Base-by-base conservation (phyloP, 53 echinoderm and acorn worm species). In the Holothuria leucospilota region DNA sequence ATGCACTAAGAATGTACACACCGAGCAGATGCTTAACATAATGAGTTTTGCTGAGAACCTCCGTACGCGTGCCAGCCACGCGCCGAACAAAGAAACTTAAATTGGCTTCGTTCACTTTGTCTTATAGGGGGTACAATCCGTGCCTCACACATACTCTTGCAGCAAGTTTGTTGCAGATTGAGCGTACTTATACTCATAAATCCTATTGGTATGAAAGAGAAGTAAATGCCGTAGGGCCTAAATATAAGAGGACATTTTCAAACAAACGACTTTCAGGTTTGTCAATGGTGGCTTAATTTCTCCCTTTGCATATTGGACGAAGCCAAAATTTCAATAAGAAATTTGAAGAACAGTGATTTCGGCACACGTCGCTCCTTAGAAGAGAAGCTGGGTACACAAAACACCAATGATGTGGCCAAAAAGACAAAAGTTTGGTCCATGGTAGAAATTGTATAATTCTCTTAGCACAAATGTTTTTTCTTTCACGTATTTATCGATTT, bases 1-100 rank as follows among this genome's bases (percentile, higher is more conserved):
- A 80, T 80, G 80, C 80, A 80, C 80, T 61, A 80, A 80, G 80
- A 80, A 80, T 80, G 80, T 80, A 80, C 80, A 80, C 80, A 60
- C 60, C 62, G 80, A 51, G 80, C 80, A 80, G 80, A 80, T 80
- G 84, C 68, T 83, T 83, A 67, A 51, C 84, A 83, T 83, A 83
- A 83, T 83, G 65, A 83, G 84, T 80, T 80, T 80, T 29, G 84
- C 84, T 67, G 84, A 67, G 52, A 83, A 20, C 65, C 67, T 83
- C 29, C 49, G 65, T 41, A 40, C 84, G 84, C 84, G 84, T 83
- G 84, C 63, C 84, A 25, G 84, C 51, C 84, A 83, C 84, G 84
- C 84, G 84, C 42, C 65, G 84, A 53, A 83, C 84, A 83, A 83
- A 83, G 84, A 83, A 64, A 83, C 65, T 67, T 83, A 66, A 83